Evolutionary conservation across 2,113 vertebrate species (phyloP).

Genomic region (Catharus fuscescens): DNA sequence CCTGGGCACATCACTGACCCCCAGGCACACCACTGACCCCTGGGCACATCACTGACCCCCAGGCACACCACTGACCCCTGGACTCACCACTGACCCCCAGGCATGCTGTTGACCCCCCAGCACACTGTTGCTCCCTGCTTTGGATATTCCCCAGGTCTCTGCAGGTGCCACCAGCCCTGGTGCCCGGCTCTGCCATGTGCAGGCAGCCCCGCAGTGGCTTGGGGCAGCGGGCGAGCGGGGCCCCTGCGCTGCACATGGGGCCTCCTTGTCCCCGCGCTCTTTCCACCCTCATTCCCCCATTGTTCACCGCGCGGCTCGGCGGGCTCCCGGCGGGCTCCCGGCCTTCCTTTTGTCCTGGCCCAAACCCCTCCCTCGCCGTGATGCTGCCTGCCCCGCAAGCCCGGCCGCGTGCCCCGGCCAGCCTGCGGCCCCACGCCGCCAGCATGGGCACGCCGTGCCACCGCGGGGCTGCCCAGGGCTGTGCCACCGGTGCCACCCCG

Average conservation of each 20-base stretch:
- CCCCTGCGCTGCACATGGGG: neutral
- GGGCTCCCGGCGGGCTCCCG: constrained; percentile 24
- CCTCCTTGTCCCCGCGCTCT: constrained; percentile 26
- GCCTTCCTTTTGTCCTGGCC: constrained; percentile 55
- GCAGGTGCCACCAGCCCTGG: neutral
- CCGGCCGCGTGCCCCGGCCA: neutral
- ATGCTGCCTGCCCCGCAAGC: neutral
- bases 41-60: too few species aligned
- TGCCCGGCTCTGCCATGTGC: neutral
- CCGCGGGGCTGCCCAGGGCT: fast-evolving
- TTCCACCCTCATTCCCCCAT: constrained; percentile 67
- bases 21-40: too few species aligned
- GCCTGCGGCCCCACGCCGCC: fast-evolving
- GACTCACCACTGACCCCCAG: fast-evolving
- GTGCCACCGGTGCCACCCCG: neutral
- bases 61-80: fast-evolving
- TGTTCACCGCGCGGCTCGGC: neutral
- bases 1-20: too few species aligned
- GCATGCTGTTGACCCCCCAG: neutral
- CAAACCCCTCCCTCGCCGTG: constrained; percentile 1
- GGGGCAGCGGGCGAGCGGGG: neutral
- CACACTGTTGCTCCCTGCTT: neutral
- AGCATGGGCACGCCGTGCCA: fast-evolving
- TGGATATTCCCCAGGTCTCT: fast-evolving
- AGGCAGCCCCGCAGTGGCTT: neutral